phyloP scores from a whole-genome alignment of 2,888 invertebrate species.

The Pandemis corylana region DNA sequence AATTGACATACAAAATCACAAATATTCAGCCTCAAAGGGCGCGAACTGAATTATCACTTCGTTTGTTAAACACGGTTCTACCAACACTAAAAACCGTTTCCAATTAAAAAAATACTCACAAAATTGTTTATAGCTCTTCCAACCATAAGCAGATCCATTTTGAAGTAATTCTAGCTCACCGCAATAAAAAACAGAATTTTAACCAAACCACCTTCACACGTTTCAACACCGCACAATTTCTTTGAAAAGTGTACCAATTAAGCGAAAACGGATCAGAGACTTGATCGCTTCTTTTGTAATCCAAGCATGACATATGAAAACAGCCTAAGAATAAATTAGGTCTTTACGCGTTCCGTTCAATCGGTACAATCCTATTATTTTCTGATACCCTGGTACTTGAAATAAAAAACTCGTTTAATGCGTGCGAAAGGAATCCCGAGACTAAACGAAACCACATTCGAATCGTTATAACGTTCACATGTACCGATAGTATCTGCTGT shows the following conservation, averaged over 20 bases:
- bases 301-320: constrained; percentile 20
- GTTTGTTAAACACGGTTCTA: too few species aligned
- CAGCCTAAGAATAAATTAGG: constrained; percentile 12
- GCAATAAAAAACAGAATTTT: constrained; percentile 3
- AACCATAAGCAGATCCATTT: constrained; percentile 74
- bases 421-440: constrained; percentile 69
- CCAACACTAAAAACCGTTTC: background rate
- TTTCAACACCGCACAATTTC: background rate
- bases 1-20: too few species aligned
- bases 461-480: constrained; percentile 63
- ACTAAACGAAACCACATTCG: constrained; percentile 64
- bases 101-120: constrained; percentile 61
- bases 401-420: constrained; percentile 49
- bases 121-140: constrained; percentile 76
- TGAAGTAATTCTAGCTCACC: constrained; percentile 28
- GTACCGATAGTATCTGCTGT: constrained; percentile 65
- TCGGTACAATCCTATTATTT: constrained; percentile 12
- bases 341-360: constrained; percentile 8
- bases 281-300: background rate
- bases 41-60: too few species aligned
- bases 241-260: background rate
- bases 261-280: background rate
- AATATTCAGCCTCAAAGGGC: too few species aligned
- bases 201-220: background rate
- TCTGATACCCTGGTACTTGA: constrained; percentile 21